phyloP scores from a whole-genome alignment of 2,113 vertebrate species.

The Cacatua alba region DNA sequence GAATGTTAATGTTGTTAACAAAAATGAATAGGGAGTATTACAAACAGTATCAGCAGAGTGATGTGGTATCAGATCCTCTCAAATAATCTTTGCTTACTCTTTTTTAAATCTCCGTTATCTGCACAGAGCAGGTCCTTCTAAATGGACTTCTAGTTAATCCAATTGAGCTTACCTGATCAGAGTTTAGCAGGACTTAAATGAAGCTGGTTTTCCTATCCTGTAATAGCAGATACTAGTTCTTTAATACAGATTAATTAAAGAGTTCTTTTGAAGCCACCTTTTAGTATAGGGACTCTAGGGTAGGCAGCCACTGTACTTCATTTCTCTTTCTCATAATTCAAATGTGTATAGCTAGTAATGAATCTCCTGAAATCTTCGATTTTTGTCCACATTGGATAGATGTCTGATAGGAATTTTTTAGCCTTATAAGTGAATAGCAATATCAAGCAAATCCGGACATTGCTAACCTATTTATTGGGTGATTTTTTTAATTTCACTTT shows the following conservation, averaged over 20 bases:
- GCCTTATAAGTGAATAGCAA: neutral
- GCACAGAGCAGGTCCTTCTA: neutral
- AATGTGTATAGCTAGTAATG: neutral
- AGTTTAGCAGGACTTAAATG: neutral
- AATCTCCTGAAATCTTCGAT: neutral
- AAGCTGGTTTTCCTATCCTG: neutral
- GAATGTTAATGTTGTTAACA: neutral
- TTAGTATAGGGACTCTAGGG: neutral
- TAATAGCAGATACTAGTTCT: neutral
- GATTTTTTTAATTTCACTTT: neutral
- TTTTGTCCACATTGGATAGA: neutral
- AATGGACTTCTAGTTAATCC: neutral
- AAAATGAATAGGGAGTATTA: neutral
- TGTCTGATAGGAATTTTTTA: neutral
- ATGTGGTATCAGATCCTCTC: neutral
- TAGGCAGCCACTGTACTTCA: neutral
- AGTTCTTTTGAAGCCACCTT: neutral
- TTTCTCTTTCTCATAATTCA: neutral
- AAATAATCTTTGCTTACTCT: neutral
- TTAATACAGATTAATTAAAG: neutral
- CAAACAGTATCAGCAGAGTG: neutral
- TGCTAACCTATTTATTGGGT: neutral
- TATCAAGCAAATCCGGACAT: neutral
- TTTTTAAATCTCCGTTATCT: neutral
- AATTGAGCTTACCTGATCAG: neutral